These are phyloP conservation scores for Dichetophora obliterata DNA, from an alignment of 2,888 invertebrate genomes.

Conservation along the genomic window DNA sequence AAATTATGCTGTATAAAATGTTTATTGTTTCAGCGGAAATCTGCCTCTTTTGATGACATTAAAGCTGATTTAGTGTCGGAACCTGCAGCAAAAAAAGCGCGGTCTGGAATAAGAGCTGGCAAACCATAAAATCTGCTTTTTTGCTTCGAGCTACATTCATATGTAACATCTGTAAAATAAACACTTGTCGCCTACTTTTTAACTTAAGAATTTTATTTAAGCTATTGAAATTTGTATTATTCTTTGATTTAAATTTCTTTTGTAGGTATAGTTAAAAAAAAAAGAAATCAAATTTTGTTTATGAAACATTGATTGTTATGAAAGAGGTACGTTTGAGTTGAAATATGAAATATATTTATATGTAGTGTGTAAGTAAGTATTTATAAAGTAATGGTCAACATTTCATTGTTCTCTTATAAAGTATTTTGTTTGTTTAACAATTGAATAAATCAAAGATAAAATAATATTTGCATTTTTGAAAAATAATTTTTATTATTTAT, in stretches of 20 bases:
- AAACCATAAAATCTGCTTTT: conserved; percentile 43
- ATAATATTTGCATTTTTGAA: conserved; percentile 17
- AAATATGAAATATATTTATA: conserved; percentile 26
- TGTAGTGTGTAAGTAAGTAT: conserved; percentile 28
- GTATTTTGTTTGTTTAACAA: conserved; percentile 21
- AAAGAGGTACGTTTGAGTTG: conserved; percentile 12
- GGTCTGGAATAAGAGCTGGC: conserved; percentile 54
- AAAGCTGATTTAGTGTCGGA: conserved; percentile 57
- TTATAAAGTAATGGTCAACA: conserved; percentile 9
- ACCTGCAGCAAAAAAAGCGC: conserved; percentile 59
- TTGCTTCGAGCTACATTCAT: background rate
- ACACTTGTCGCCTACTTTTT: conserved; percentile 20
- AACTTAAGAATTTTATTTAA: background rate
- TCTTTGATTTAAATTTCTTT: background rate
- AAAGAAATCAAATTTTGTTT: conserved; percentile 19
- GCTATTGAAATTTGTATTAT: background rate
- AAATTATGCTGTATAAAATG: background rate
- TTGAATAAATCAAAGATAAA: conserved; percentile 30
- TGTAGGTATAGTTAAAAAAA: conserved; percentile 1
- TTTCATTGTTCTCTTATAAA: conserved; percentile 17
- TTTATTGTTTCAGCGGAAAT: conserved; percentile 42
- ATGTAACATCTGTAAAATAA: conserved; percentile 20
- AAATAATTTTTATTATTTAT: too few species aligned
- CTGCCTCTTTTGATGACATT: conserved; percentile 48
- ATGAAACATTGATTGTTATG: conserved; percentile 31